Percentiles rank a stretch among this genome's conserved stretches.
These are phyloP conservation scores for Microchirus variegatus DNA, from an alignment of 2,797 vertebrate species.

Conservation along the genomic window DNA sequence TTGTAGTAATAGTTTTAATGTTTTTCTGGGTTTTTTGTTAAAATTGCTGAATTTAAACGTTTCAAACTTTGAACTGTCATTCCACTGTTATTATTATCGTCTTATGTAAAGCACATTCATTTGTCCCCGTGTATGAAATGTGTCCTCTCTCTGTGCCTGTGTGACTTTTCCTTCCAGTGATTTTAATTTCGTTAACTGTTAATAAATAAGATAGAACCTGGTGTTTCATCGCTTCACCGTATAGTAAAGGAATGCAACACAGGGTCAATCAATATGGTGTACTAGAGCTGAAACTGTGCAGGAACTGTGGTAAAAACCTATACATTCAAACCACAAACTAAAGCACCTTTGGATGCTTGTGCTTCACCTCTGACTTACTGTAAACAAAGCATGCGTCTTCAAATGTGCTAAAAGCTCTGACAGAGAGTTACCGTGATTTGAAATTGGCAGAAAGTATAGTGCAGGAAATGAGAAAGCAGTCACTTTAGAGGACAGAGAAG, in stretches of 20 bases:
- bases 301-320: not conserved
- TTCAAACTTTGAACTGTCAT: too few species aligned
- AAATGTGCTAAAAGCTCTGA: slow-evolving; percentile 16
- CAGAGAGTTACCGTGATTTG: slow-evolving; percentile 8
- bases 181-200: too few species aligned
- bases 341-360: slow-evolving; percentile 1
- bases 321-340: not conserved
- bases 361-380: not conserved
- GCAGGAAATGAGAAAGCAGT: not conserved
- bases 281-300: not conserved
- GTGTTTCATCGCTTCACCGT: not conserved
- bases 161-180: too few species aligned
- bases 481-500: slow-evolving; percentile 17
- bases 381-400: not conserved
- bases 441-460: not conserved
- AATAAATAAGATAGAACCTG: too few species aligned
- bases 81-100: too few species aligned
- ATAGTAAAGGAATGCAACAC: not conserved
- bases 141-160: too few species aligned
- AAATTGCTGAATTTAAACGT: too few species aligned
- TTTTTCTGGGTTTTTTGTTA: too few species aligned
- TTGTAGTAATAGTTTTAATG: too few species aligned
- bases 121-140: too few species aligned
- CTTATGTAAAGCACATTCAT: too few species aligned
- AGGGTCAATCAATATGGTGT: not conserved